A percentile compares a stretch with the other conserved stretches of the same genome.
Evolutionary conservation across 2,113 vertebrate genomes (phyloP).

Genomic region (Eulacestoma nigropectus): DNA sequence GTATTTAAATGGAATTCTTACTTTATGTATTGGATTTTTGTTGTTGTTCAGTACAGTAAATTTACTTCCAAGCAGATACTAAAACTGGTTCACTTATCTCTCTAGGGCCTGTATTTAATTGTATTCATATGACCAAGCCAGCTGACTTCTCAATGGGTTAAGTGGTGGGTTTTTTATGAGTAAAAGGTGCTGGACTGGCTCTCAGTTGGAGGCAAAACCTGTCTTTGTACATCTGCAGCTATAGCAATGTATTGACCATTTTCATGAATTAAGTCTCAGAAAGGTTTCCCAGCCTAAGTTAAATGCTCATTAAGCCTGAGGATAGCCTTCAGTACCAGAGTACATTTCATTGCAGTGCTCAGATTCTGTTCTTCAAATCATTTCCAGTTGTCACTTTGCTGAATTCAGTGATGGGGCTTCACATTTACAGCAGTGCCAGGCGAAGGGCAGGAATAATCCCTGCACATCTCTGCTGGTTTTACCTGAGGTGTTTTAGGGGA

Average conservation of each 20-base stretch:
- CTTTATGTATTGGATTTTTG: not conserved
- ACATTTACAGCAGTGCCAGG: not conserved
- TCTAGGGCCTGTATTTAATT: not conserved
- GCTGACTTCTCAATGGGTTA: not conserved
- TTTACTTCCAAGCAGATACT: not conserved
- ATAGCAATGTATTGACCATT: not conserved
- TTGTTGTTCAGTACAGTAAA: not conserved
- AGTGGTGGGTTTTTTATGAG: not conserved
- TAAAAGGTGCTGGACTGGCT: not conserved
- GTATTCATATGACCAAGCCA: not conserved
- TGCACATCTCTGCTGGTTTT: not conserved
- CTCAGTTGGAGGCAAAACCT: not conserved
- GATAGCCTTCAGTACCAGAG: not conserved
- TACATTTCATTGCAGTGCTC: not conserved
- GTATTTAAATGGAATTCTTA: not conserved
- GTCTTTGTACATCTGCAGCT: not conserved
- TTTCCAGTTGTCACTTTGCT: not conserved
- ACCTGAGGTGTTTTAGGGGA: not conserved
- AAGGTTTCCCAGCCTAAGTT: not conserved
- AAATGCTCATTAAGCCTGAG: not conserved
- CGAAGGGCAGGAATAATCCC: rapidly evolving
- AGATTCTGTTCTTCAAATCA: not conserved
- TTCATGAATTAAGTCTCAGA: not conserved
- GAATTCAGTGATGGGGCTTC: not conserved
- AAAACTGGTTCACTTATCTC: not conserved